Base-by-base conservation (phyloP, 2,113 vertebrate genomes). In the Gadus macrocephalus region DNA sequence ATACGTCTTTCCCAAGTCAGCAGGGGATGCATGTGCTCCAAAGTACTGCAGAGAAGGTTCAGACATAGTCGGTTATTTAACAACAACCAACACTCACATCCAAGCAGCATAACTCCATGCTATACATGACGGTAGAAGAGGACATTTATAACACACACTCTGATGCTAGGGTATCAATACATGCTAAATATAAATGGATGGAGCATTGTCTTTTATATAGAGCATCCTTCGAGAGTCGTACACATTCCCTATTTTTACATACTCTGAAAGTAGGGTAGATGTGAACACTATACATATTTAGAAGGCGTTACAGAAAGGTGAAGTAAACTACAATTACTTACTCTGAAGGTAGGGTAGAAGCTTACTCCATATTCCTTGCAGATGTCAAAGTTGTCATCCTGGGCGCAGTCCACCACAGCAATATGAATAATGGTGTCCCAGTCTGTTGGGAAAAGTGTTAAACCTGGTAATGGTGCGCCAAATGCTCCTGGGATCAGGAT, bases 361-460 rank as follows among this genome's bases (percentile, higher is more conserved):
- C 62, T 0, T 16, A 59, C 38, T 17, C 64, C 2, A 62, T 17
- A 16, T 73, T 77, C 4, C 77, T 71, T 65, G 31, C 63, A 65
- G 31, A 65, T 19, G 35, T 65, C 63, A 65, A 42, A 42, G n/a
- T 65, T 65, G 3, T 42, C 31, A 16, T 65, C 35, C n/a, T 65
- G 63, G 8, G 63, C 63, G 11, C 63, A 65, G 1, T 83, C 78
- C 58, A 81, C 68, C 35, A 80, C 80, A 12, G 85, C 81, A n/a
- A 84, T 77, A 61, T 71, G 64, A 22, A 72, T 77, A 11, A 81
- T 64, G 73, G 84, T 81, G 53, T 86, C 81, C 28, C 72, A 4
- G 79, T 81, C 83, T 86, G 38, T 53, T 55, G 8, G 19, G 60
- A 49, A 66, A 15, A 67, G 1, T 56, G 16, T 56, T 38, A n/a